Evolutionary conservation across 2,113 vertebrate species (phyloP).

Genomic region (Corythoichthys intestinalis): DNA sequence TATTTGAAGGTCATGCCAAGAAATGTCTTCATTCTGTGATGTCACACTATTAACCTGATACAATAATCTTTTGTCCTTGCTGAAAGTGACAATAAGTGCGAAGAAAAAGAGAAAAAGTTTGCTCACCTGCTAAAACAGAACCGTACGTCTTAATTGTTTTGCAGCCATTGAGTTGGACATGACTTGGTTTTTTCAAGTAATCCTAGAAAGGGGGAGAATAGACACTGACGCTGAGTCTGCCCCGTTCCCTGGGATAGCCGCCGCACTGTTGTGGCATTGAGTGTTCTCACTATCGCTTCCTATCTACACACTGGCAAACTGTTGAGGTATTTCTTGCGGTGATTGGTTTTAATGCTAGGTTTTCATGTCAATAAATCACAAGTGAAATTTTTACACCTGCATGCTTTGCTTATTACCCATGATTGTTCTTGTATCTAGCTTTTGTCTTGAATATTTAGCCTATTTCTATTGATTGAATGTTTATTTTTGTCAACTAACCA

Average conservation of each 20-base stretch:
- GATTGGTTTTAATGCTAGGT: conserved; percentile 99
- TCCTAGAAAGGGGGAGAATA: conserved; percentile 99
- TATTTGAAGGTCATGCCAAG: conserved; percentile 59
- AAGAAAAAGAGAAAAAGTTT: conserved; percentile 54
- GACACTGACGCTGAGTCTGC: conserved; percentile 98
- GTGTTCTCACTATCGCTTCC: conserved; percentile 99
- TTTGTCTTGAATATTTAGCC: conserved; percentile 54
- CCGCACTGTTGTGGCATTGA: conserved; percentile 99
- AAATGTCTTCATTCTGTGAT: conserved; percentile 70
- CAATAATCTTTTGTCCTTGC: conserved; percentile 72
- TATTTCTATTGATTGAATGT: conserved; percentile 33
- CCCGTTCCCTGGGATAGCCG: conserved; percentile 99
- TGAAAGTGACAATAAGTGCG: conserved; percentile 77
- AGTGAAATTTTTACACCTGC: conserved; percentile 90
- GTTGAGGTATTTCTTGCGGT: conserved; percentile 99
- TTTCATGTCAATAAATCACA: conserved; percentile 72
- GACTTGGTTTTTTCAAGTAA: conserved; percentile 99
- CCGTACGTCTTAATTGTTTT: conserved; percentile 98
- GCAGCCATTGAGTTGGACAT: conserved; percentile 99
- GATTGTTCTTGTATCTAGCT: conserved; percentile 81
- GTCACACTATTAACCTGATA: conserved; percentile 72
- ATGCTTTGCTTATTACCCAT: conserved; percentile 97
- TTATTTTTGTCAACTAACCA: conserved; percentile 82
- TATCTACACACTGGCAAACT: conserved; percentile 99
- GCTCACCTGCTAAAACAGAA: conserved; percentile 72